Conservation (phyloP, 2,113 vertebrate species). For the Origma solitaria region DNA sequence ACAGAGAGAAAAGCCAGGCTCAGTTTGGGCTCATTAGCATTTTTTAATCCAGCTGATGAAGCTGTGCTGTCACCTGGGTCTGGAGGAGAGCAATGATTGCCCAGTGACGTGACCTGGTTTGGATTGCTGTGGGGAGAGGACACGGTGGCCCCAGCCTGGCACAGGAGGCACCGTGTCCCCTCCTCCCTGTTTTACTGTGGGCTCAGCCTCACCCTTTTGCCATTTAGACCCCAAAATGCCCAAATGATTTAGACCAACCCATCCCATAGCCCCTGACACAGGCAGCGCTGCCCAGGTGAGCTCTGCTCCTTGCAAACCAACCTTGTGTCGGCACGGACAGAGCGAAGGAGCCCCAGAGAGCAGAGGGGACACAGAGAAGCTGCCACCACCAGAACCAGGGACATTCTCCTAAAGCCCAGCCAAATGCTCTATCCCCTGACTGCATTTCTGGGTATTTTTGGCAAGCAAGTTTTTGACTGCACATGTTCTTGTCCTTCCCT, state of each 20-base stretch:
- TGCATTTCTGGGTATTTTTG: background rate
- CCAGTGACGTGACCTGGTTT: accelerated
- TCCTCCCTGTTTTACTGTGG: background rate
- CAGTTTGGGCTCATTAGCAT: background rate
- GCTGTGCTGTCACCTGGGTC: background rate
- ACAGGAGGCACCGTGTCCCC: accelerated
- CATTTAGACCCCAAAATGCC: accelerated
- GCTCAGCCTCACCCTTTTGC: background rate
- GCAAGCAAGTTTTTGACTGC: background rate
- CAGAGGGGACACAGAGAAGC: background rate
- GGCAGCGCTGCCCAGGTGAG: background rate
- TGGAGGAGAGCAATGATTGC: background rate
- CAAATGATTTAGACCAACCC: background rate
- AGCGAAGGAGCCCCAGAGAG: background rate
- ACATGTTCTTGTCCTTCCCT: background rate
- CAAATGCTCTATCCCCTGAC: background rate
- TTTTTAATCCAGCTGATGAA: background rate
- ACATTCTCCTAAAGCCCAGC: background rate
- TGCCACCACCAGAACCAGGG: background rate
- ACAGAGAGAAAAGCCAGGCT: background rate
- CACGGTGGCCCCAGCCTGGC: background rate
- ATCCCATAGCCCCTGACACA: background rate
- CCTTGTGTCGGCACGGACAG: background rate
- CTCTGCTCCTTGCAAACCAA: background rate
- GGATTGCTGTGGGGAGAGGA: background rate